Percentiles rank a stretch among this genome's conserved stretches.
Conservation (phyloP, 2,797 vertebrate genomes). For the Rhynchotus rufescens region DNA sequence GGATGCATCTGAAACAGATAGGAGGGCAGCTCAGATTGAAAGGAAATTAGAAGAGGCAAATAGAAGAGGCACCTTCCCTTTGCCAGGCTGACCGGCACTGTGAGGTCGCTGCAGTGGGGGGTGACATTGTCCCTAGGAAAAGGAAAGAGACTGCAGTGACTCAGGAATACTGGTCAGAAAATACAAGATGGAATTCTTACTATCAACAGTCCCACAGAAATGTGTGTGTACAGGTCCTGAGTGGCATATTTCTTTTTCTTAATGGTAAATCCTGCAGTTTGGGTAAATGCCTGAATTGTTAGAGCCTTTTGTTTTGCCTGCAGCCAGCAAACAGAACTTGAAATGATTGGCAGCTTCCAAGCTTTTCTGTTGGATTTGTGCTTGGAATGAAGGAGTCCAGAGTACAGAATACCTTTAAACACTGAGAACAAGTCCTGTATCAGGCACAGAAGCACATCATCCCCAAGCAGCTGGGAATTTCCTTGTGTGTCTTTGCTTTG, state of each 20-base stretch:
- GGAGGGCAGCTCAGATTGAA: background rate
- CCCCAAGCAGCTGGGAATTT: background rate
- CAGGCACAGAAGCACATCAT: background rate
- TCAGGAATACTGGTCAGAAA: background rate
- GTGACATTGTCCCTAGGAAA: background rate
- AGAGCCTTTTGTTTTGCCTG: background rate
- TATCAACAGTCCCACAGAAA: background rate
- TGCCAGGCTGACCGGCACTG: background rate
- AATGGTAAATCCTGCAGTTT: background rate
- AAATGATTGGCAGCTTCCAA: background rate
- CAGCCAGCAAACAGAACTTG: background rate
- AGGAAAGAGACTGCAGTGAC: background rate
- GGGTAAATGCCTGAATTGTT: background rate
- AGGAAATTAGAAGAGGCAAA: slow-evolving; percentile 15
- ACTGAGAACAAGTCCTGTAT: background rate
- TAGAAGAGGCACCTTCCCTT: background rate
- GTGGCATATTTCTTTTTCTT: background rate
- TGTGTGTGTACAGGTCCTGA: background rate
- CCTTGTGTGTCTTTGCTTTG: background rate
- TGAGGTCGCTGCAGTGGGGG: background rate
- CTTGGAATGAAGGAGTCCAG: background rate
- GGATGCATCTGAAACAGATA: background rate
- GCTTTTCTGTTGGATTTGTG: background rate
- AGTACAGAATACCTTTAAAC: background rate
- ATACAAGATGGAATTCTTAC: background rate